Base-by-base conservation (phyloP, 2,113 vertebrate genomes). In the Tetrax tetrax region DNA sequence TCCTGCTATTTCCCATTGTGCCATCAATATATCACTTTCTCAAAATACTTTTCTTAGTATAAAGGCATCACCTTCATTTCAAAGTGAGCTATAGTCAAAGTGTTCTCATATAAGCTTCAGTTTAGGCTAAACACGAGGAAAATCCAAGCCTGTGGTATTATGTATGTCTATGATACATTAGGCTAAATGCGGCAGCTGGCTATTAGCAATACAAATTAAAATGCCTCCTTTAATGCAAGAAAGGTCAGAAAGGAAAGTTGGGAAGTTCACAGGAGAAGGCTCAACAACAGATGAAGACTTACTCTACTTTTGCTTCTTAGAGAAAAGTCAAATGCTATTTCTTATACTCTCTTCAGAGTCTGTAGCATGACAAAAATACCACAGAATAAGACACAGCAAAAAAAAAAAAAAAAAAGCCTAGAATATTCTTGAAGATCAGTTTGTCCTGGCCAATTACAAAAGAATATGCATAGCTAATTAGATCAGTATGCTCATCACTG, bases 201-300 rank as follows among this genome's bases (percentile, higher is more conserved):
- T 95, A 16, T 29, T 94, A 54, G 20, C 64, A 56, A 8, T 63
- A 78, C 54, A 83, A 88, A 86, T 83, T 72, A 69, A 79, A 93
- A 76, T 14, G 50, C 16, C 12, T 90, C 7, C 27, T 92, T 90
- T 4, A 14, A 59, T 70, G 37, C 41, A 70, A 47, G 35, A 64
- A 83, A 63, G 23, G 31, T 78, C 72, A 79, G 48, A 94, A 84
- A 56, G 1, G 16, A 84, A 81, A 75, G 11, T 41, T 64, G 61
- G 18, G 43, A 93, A 83, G 38, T 79, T 87, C 64, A 56, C 33
- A 78, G 21, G 38, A 91, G 33, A 75, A 33, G 20, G 14, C 9
- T 38, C 38, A 70, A 33, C 15, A 66, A 8, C 22, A 66, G 20
- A 66, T 38, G 37, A 83, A 63, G 25, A 27, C 16, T 37, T 38